A percentile compares a stretch with the other conserved stretches of the same genome.
These are phyloP conservation scores for Clinocottus analis DNA, from an alignment of 2,113 vertebrate genomes.

Conservation along the genomic window DNA sequence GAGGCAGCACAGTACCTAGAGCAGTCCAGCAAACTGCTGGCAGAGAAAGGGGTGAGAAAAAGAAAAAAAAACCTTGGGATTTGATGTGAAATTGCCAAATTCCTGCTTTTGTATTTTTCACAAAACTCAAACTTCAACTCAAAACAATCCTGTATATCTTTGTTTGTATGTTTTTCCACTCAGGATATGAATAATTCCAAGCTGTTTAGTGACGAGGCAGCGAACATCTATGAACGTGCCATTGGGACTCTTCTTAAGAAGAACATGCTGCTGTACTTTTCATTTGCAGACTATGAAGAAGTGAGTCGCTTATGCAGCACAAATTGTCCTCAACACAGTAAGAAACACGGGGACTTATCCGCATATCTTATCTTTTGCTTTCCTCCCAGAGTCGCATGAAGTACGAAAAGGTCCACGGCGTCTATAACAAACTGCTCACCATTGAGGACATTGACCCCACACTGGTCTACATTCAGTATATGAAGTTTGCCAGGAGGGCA, in stretches of 20 bases:
- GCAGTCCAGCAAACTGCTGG: slow-evolving; percentile 97
- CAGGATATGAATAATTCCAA: slow-evolving; percentile 99
- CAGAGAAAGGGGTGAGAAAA: slow-evolving; percentile 96
- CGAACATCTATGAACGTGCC: slow-evolving; percentile 99
- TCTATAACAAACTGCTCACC: slow-evolving; percentile 95
- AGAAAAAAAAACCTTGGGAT: slow-evolving; percentile 37
- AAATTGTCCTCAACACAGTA: rapidly evolving
- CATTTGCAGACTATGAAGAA: slow-evolving; percentile 98
- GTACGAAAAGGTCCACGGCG: slow-evolving; percentile 97
- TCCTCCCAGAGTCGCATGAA: slow-evolving; percentile 95
- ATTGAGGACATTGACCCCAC: slow-evolving; percentile 99
- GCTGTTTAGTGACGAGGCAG: slow-evolving; percentile 98
- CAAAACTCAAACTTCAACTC: not conserved
- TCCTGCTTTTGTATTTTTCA: too few relatives aligned
- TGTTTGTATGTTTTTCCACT: not conserved
- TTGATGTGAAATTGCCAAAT: not conserved
- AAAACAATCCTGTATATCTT: not conserved
- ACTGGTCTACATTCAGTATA: slow-evolving; percentile 99
- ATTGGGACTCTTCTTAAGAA: slow-evolving; percentile 98
- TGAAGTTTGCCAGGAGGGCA: slow-evolving; percentile 98
- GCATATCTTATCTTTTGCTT: not conserved
- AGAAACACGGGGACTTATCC: not conserved
- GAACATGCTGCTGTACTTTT: slow-evolving; percentile 99
- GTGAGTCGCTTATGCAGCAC: slow-evolving; percentile 75
- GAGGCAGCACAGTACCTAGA: slow-evolving; percentile 99